These are phyloP conservation scores for Mellivora capensis DNA, from an alignment of 2,113 vertebrate species.

Conservation along the genomic window DNA sequence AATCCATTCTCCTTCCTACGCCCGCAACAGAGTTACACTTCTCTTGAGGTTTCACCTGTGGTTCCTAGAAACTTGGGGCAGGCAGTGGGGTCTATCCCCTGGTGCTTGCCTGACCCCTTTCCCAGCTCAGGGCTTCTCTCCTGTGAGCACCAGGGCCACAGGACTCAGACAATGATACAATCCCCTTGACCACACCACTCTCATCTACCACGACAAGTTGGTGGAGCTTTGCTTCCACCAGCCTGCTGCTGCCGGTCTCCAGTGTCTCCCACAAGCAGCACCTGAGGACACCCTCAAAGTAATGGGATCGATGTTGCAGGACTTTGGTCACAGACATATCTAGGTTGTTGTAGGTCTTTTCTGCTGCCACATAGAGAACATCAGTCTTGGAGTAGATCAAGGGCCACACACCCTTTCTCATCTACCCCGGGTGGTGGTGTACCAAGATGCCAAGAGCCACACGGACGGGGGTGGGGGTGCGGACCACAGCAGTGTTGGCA, in stretches of 20 bases:
- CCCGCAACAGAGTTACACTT: not conserved
- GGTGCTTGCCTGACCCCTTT: not conserved
- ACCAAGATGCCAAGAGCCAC: conserved; percentile 97
- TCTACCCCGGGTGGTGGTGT: conserved; percentile 95
- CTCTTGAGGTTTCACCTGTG: conserved; percentile 26
- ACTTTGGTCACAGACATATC: conserved; percentile 97
- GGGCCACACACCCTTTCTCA: conserved; percentile 94
- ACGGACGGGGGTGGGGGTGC: conserved; percentile 91
- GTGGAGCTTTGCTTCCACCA: conserved; percentile 96
- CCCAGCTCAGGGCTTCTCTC: conserved; percentile 74
- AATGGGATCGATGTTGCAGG: conserved; percentile 94
- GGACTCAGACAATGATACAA: conserved; percentile 96
- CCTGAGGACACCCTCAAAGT: conserved; percentile 96
- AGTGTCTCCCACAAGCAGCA: conserved; percentile 90
- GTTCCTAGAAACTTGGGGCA: not conserved
- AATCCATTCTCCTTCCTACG: conserved; percentile 8
- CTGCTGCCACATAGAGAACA: conserved; percentile 96
- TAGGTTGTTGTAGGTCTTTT: conserved; percentile 98
- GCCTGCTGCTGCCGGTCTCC: conserved; percentile 93
- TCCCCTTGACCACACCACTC: conserved; percentile 94
- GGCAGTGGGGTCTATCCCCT: not conserved
- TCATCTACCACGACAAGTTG: conserved; percentile 96
- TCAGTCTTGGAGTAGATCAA: conserved; percentile 95
- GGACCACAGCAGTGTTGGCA: conserved; percentile 91
- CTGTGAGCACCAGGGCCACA: conserved; percentile 92